phyloP scores from a whole-genome alignment of 2,113 vertebrate genomes.

The Xiphias gladius region DNA sequence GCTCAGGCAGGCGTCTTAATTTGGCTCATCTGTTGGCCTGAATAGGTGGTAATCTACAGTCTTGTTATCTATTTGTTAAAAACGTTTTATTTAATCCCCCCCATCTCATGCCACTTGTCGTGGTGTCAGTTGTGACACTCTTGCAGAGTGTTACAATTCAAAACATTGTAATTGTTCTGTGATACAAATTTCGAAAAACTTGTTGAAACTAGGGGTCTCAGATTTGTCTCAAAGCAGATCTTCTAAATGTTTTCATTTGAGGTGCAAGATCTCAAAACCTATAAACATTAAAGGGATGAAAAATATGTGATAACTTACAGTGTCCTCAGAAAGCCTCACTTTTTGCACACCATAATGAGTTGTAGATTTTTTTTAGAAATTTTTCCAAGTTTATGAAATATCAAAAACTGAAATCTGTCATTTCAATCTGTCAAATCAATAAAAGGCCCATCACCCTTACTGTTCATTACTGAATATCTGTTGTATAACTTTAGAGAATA shows the following conservation, averaged over 20 bases:
- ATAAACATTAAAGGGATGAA: not conserved
- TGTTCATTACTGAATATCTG: not conserved
- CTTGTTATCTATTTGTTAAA: constrained; percentile 5
- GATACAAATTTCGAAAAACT: constrained; percentile 3
- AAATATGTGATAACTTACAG: not conserved
- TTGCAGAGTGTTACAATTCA: not conserved
- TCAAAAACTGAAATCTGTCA: not conserved
- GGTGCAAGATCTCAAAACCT: not conserved
- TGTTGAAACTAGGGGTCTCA: not conserved
- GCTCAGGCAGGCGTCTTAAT: not conserved
- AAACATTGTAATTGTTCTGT: not conserved
- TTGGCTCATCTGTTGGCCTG: not conserved
- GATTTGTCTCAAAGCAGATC: not conserved
- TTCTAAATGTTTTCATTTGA: not conserved
- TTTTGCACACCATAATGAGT: not conserved
- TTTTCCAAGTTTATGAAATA: not conserved
- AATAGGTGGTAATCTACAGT: not conserved
- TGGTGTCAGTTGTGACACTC: not conserved
- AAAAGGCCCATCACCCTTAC: not conserved
- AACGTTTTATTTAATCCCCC: not conserved
- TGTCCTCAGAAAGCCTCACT: not conserved
- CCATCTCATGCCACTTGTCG: not conserved
- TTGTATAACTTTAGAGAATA: not conserved
- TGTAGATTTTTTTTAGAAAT: not conserved
- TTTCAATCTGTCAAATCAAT: not conserved